Evolutionary conservation across 2,797 vertebrate genomes (phyloP).

Genomic region (Aselliscus stoliczkanus): DNA sequence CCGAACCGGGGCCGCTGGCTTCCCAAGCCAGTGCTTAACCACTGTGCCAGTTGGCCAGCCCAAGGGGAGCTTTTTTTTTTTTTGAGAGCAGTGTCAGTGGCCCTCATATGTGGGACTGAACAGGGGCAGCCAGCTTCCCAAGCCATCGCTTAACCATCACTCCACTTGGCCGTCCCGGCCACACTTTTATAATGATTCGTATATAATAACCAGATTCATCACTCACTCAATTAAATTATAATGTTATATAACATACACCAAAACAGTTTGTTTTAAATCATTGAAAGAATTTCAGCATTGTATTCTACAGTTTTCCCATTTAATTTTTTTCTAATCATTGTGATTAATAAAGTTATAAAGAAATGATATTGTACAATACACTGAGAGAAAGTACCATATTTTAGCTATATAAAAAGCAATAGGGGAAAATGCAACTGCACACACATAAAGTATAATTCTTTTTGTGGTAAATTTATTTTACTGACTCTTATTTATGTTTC

Average conservation of each 20-base stretch:
- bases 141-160: too few species aligned
- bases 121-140: too few species aligned
- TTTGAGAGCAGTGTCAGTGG: too few species aligned
- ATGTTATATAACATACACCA: background rate
- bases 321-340: constrained; percentile 13
- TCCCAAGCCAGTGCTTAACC: too few species aligned
- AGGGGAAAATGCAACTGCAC: background rate
- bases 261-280: constrained; percentile 22
- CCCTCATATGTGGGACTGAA: too few species aligned
- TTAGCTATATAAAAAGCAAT: background rate
- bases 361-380: background rate
- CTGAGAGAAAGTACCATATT: background rate
- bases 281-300: background rate
- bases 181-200: constrained; percentile 1
- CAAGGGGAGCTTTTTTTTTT: too few species aligned
- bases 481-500: background rate
- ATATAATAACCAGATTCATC: constrained; percentile 1
- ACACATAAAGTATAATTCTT: background rate
- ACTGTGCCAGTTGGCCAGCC: too few species aligned
- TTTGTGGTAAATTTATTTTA: background rate
- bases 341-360: background rate
- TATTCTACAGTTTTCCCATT: background rate
- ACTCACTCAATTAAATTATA: constrained; percentile 18
- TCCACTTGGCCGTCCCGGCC: too few species aligned
- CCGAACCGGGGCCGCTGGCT: too few species aligned